Conservation (phyloP, 2,113 vertebrate genomes). For the Poicephalus meyeri region DNA sequence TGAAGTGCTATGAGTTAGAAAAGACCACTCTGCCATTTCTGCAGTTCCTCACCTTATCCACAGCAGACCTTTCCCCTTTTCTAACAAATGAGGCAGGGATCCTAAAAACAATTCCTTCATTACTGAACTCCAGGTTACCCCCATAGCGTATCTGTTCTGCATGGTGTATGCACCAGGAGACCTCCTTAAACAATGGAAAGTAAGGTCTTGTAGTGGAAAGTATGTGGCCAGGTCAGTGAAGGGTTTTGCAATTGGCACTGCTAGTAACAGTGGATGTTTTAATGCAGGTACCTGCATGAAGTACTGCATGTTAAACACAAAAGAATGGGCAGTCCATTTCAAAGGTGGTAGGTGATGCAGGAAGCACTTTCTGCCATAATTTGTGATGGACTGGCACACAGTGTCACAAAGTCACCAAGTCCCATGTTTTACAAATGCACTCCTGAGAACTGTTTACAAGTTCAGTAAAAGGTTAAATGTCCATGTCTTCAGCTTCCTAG, state of each 20-base stretch:
- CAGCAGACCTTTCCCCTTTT: not conserved
- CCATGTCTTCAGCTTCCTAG: not conserved
- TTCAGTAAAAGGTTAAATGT: not conserved
- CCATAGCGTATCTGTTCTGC: not conserved
- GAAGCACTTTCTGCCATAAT: not conserved
- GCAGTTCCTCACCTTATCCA: not conserved
- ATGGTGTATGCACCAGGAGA: not conserved
- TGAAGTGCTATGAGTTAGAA: not conserved
- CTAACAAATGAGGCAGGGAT: not conserved
- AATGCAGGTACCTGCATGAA: not conserved
- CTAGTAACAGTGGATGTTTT: not conserved
- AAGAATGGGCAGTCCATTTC: not conserved
- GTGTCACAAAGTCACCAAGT: not conserved
- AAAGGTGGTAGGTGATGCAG: not conserved
- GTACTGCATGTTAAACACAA: not conserved
- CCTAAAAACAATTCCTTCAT: not conserved
- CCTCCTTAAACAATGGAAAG: not conserved
- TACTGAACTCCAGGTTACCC: not conserved
- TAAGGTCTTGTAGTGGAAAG: not conserved
- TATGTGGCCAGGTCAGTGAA: not conserved
- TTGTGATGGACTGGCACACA: not conserved
- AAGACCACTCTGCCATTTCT: accelerated
- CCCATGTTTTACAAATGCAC: not conserved
- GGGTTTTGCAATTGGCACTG: not conserved
- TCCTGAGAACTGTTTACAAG: not conserved